Percentiles rank a stretch among this genome's conserved stretches.
Conservation (phyloP, 2,113 vertebrate species). For the Alectura lathami region DNA sequence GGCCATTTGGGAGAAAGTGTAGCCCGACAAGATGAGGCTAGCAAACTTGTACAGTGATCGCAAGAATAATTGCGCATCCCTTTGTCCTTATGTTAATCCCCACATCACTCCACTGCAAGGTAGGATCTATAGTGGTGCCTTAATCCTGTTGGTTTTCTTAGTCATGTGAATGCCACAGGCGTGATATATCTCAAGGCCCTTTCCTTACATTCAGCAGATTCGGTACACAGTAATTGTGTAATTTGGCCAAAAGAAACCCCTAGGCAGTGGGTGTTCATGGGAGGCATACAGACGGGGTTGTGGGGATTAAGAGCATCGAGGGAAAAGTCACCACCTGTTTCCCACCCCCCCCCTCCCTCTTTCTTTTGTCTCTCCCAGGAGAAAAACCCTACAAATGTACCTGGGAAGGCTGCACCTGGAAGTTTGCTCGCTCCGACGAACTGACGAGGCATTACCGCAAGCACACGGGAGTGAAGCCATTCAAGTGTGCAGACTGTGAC, state of each 20-base stretch:
- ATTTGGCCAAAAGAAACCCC: slow-evolving; percentile 9
- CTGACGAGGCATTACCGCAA: slow-evolving; percentile 99
- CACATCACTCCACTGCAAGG: slow-evolving; percentile 13
- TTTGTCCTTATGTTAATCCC: slow-evolving; percentile 47
- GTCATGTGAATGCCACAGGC: neutral
- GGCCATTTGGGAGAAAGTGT: neutral
- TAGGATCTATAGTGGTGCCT: slow-evolving; percentile 37
- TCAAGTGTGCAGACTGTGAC: slow-evolving; percentile 99
- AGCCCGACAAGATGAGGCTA: neutral
- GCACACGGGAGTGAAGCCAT: slow-evolving; percentile 99
- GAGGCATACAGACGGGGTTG: neutral
- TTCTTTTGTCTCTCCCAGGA: slow-evolving; percentile 79
- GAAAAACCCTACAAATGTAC: slow-evolving; percentile 99
- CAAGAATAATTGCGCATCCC: neutral
- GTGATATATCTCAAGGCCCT: slow-evolving; percentile 26
- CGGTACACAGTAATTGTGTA: neutral
- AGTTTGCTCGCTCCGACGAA: slow-evolving; percentile 98
- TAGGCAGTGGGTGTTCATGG: neutral
- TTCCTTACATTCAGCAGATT: slow-evolving; percentile 38
- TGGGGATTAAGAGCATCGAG: slow-evolving; percentile 10
- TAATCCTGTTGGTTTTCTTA: slow-evolving; percentile 52
- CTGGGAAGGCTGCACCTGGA: slow-evolving; percentile 99
- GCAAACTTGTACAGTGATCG: neutral
- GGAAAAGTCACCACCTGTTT: slow-evolving; percentile 43
- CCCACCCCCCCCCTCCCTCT: neutral